phyloP scores from a whole-genome alignment of 2,888 invertebrate genomes.

The Parelbella ahira region DNA sequence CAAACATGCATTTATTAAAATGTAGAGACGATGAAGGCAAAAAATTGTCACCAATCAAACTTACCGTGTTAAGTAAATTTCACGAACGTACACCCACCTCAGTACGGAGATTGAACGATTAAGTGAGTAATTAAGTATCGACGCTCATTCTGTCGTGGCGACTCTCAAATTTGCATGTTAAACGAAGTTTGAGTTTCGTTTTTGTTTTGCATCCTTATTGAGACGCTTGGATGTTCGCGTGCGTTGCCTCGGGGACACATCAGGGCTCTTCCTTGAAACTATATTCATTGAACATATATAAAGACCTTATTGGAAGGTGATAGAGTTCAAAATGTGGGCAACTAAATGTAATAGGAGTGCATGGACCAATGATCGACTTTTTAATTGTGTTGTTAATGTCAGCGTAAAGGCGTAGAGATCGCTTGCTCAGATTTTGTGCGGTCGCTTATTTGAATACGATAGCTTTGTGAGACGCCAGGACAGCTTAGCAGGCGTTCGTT shows the following conservation, averaged over 20 bases:
- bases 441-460: constrained; percentile 44
- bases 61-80: constrained; percentile 33
- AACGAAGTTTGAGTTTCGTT: constrained; percentile 75
- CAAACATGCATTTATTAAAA: no score
- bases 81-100: constrained; percentile 53
- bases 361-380: constrained; percentile 59
- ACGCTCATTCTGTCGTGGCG: constrained; percentile 75
- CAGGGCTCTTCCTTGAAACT: constrained; percentile 26
- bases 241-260: constrained; percentile 57
- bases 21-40: no score
- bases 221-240: constrained; percentile 65
- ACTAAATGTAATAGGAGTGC: constrained; percentile 24
- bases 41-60: constrained; percentile 2
- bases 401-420: constrained; percentile 77
- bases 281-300: constrained; percentile 6
- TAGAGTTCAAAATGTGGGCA: constrained; percentile 39
- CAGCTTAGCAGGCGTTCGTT: constrained; percentile 15
- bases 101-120: constrained; percentile 73
- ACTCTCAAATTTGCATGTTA: constrained; percentile 81
- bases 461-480: constrained; percentile 29
- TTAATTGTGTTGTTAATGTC: constrained; percentile 78
- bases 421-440: constrained; percentile 71
- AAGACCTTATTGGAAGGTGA: constrained; percentile 31
- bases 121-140: constrained; percentile 79
- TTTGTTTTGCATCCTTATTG: constrained; percentile 74